phyloP scores from a whole-genome alignment of 2,888 invertebrate species.

The Deroplatys truncata region DNA sequence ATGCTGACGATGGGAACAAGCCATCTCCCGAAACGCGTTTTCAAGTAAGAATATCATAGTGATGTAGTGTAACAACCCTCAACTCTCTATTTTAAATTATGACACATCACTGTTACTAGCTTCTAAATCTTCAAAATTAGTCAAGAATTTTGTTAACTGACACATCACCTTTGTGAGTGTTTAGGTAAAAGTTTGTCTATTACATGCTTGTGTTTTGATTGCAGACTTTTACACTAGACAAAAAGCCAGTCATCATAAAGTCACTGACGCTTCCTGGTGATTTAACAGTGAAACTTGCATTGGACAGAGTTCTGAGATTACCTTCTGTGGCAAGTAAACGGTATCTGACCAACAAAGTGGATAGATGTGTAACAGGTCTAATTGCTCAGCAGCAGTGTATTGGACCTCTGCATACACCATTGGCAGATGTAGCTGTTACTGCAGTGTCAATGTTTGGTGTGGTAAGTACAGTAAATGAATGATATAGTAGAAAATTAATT shows the following conservation, averaged over 20 bases:
- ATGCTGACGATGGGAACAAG: too few relatives aligned
- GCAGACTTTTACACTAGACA: constrained; percentile 57
- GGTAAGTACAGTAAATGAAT: constrained; percentile 42
- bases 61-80: too few relatives aligned
- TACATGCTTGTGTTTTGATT: not conserved
- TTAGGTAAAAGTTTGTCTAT: too few relatives aligned
- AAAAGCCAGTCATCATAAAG: constrained; percentile 47
- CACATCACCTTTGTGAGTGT: too few relatives aligned
- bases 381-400: constrained; percentile 98
- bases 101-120: too few relatives aligned
- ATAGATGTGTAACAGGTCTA: constrained; percentile 90
- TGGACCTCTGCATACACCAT: constrained; percentile 92
- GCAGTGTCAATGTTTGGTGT: constrained; percentile 80
- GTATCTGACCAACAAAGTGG: constrained; percentile 93
- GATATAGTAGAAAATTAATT: too few relatives aligned
- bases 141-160: too few relatives aligned
- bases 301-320: constrained; percentile 76
- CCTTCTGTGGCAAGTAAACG: constrained; percentile 93
- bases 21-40: too few relatives aligned
- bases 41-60: too few relatives aligned
- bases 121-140: too few relatives aligned
- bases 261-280: constrained; percentile 54
- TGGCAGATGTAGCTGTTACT: constrained; percentile 89
- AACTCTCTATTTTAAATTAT: too few relatives aligned
- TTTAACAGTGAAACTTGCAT: constrained; percentile 60